Conservation (phyloP, 1,140 invertebrate genomes). For the Chionoecetes opilio region DNA sequence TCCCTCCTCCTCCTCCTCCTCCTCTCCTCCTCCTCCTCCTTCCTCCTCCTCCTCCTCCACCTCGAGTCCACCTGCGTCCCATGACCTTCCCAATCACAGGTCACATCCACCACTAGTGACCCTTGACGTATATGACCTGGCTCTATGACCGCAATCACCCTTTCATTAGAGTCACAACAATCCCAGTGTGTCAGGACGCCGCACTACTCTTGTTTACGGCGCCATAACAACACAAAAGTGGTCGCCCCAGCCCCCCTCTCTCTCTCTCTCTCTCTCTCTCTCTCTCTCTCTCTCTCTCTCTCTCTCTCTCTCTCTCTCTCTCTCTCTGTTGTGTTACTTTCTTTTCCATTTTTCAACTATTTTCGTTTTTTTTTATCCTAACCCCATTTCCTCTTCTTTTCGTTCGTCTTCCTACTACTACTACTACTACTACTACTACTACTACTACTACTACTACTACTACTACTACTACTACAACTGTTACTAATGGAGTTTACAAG, state of each 20-base stretch:
- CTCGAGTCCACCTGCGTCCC: too few species aligned
- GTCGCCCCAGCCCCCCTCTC: not conserved
- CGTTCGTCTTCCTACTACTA: not conserved
- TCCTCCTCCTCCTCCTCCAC: too few species aligned
- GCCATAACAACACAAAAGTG: conserved; percentile 12
- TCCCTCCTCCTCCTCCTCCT: too few species aligned
- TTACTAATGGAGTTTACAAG: too few species aligned
- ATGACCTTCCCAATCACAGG: not conserved
- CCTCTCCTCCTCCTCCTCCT: too few species aligned
- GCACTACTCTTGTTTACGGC: not conserved
- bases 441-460: conserved; percentile 1
- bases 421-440: conserved; percentile 14
- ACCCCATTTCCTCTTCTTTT: not conserved
- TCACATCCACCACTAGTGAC: not conserved
- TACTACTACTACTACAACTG: not conserved
- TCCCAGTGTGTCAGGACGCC: not conserved
- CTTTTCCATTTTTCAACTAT: not conserved
- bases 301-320: not conserved
- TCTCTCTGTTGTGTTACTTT: not conserved
- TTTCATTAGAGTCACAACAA: not conserved
- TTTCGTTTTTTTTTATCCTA: not conserved
- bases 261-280: conserved; percentile 40
- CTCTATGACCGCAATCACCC: not conserved
- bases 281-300: not conserved
- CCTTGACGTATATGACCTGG: not conserved